Conservation (phyloP, 2,797 vertebrate genomes). For the Tapirus indicus region DNA sequence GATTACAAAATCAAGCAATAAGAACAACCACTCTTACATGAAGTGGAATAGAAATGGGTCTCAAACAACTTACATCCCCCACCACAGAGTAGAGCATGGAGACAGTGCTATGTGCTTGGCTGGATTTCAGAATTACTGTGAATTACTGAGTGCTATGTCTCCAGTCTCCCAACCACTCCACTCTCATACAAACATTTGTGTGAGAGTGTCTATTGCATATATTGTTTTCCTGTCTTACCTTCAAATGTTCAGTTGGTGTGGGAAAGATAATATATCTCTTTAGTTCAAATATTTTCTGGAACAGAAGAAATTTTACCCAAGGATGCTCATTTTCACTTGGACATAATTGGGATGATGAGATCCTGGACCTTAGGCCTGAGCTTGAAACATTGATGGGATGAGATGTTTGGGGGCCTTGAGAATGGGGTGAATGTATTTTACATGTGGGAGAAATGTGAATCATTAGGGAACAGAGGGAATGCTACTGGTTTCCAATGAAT, state of each 20-base stretch:
- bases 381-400: not conserved
- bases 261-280: not conserved
- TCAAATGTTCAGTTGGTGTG: not conserved
- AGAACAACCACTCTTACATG: not conserved
- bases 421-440: not conserved
- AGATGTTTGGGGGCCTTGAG: not conserved
- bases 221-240: not conserved
- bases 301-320: not conserved
- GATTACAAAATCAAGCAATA: not conserved
- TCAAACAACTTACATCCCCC: not conserved
- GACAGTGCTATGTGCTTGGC: not conserved
- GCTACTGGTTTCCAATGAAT: not conserved
- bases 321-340: not conserved
- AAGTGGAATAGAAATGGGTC: not conserved
- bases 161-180: fast-evolving
- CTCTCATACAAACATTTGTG: not conserved
- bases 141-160: not conserved
- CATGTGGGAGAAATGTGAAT: not conserved
- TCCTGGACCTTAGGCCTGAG: not conserved
- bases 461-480: not conserved
- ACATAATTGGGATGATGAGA: not conserved
- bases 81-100: not conserved
- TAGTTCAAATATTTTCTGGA: not conserved
- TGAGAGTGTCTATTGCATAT: not conserved
- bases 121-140: not conserved